These are phyloP conservation scores for Hylaeus anthracinus DNA, from an alignment of 1,140 invertebrate species.

Conservation along the genomic window DNA sequence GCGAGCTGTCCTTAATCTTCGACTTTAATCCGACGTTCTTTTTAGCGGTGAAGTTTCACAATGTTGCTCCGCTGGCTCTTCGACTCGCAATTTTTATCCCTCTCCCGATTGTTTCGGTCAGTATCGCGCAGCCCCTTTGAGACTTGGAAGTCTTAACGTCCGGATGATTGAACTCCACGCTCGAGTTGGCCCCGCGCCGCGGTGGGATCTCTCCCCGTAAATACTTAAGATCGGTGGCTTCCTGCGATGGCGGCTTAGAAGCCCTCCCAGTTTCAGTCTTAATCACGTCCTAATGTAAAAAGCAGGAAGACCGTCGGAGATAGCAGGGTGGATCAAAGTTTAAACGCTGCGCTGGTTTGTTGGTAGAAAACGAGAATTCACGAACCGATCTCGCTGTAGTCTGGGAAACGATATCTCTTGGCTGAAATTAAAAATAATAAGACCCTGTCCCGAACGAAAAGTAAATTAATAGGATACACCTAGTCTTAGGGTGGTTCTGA, in stretches of 20 bases:
- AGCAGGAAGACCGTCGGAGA: not conserved
- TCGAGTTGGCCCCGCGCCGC: not conserved
- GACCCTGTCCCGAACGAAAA: too few species aligned
- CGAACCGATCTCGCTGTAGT: not conserved
- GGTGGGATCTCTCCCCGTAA: conserved; percentile 31
- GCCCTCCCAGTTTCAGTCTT: conserved; percentile 6
- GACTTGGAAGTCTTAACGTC: conserved; percentile 18
- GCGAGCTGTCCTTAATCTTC: conserved; percentile 32
- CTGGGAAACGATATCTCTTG: too few species aligned
- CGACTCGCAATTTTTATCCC: not conserved
- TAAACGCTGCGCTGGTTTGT: not conserved
- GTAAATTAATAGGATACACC: too few species aligned
- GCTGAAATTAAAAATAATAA: too few species aligned
- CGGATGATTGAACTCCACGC: conserved; percentile 34
- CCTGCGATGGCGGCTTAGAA: conserved; percentile 36
- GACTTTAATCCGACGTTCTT: not conserved
- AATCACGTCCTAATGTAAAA: conserved; percentile 8
- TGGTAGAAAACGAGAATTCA: not conserved
- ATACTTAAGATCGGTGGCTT: conserved; percentile 52
- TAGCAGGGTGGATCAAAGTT: not conserved
- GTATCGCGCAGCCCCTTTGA: conserved; percentile 6
- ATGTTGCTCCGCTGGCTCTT: not conserved
- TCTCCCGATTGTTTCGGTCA: not conserved
- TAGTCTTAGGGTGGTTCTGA: too few species aligned
- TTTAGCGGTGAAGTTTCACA: not conserved